Conservation (phyloP, 2,113 vertebrate species). For the Aphelocoma coerulescens region DNA sequence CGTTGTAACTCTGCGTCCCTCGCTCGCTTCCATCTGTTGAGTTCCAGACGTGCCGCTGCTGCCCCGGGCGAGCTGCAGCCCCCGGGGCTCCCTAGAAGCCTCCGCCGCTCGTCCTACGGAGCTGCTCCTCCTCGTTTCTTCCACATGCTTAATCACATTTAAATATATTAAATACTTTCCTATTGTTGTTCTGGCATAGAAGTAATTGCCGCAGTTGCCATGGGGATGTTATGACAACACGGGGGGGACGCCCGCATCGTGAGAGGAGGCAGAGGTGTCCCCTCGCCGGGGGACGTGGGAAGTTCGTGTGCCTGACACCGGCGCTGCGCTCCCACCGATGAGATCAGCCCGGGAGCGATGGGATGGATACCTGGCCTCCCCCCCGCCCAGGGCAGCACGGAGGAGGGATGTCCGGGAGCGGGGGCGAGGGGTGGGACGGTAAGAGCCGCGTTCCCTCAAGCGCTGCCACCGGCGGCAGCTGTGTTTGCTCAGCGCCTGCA, state of each 20-base stretch:
- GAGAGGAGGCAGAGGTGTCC: background rate
- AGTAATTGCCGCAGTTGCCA: background rate
- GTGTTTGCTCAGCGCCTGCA: background rate
- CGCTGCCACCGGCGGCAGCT: background rate
- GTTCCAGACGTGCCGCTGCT: accelerated
- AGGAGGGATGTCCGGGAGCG: background rate
- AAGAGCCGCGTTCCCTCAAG: background rate
- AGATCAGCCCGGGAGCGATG: background rate
- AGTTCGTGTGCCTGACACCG: background rate
- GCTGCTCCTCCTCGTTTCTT: background rate
- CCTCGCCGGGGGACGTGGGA: background rate
- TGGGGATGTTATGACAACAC: slow-evolving; percentile 10
- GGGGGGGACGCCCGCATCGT: background rate
- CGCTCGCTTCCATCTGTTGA: background rate
- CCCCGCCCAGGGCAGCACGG: background rate
- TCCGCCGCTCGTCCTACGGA: background rate
- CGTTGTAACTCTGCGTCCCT: accelerated
- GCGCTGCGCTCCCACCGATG: background rate
- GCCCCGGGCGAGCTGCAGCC: background rate
- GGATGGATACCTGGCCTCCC: background rate
- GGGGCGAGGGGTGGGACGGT: background rate
- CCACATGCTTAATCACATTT: slow-evolving; percentile 21
- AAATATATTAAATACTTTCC: slow-evolving; percentile 17
- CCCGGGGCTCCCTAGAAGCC: background rate
- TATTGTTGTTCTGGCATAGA: background rate